Conservation (phyloP, 2,888 invertebrate species). For the Pomacea canaliculata region DNA sequence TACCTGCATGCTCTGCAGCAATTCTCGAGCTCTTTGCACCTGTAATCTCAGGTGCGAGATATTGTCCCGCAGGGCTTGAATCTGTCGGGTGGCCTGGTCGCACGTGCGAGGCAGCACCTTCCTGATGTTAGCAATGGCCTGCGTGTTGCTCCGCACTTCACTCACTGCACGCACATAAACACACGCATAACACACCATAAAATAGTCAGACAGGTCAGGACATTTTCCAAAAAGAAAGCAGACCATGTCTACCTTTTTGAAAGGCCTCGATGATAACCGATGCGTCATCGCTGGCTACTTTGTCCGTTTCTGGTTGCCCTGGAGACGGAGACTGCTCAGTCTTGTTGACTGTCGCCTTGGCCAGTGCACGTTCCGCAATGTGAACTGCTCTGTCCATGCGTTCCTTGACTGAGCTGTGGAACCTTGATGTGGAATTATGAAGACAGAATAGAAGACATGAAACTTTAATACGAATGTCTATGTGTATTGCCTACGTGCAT, state of each 20-base stretch:
- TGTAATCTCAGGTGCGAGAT: conserved; percentile 32
- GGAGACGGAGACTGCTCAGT: background rate
- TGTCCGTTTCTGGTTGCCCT: background rate
- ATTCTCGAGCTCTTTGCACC: conserved; percentile 31
- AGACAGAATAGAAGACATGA: background rate
- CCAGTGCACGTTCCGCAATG: conserved; percentile 8
- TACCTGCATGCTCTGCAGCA: conserved; percentile 35
- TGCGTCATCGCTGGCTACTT: background rate
- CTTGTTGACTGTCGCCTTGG: conserved; percentile 7
- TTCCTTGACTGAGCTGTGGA: background rate
- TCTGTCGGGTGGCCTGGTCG: conserved; percentile 7
- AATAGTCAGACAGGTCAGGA: too few species aligned
- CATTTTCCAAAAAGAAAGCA: too few species aligned
- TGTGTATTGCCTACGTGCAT: too few species aligned
- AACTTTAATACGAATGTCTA: background rate
- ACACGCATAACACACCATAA: too few species aligned
- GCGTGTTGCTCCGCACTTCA: background rate
- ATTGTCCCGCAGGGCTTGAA: conserved; percentile 21
- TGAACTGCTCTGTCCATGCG: conserved; percentile 1
- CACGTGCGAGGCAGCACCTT: conserved; percentile 17
- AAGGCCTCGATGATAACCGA: too few species aligned
- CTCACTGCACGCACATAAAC: conserved; percentile 7
- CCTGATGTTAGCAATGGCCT: background rate
- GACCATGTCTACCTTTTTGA: too few species aligned
- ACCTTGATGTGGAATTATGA: background rate